These are phyloP conservation scores for Eucera pruinosa DNA, from an alignment of 2,888 invertebrate species.

Conservation along the genomic window DNA sequence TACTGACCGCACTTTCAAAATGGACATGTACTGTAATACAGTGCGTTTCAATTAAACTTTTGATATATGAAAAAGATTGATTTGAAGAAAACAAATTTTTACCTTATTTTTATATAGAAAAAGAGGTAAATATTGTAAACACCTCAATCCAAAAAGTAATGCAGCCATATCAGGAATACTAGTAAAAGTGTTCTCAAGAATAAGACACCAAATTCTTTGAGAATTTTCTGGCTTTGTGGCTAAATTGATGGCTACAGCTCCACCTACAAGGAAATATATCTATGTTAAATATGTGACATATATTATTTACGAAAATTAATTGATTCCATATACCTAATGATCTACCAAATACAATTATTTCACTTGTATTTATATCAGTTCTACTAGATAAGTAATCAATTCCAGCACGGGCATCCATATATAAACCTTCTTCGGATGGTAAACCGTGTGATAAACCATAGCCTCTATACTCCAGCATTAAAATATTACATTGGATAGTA, in stretches of 20 bases:
- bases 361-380: conserved; percentile 92
- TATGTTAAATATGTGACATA: neutral
- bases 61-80: conserved; percentile 7
- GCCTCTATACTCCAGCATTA: conserved; percentile 97
- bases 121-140: conserved; percentile 91
- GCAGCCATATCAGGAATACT: conserved; percentile 97
- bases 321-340: conserved; percentile 88
- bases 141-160: conserved; percentile 90
- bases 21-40: conserved; percentile 89
- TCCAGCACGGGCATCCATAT: conserved; percentile 94
- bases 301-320: neutral
- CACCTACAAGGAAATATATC: conserved; percentile 86
- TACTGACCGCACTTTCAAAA: conserved; percentile 90
- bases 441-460: conserved; percentile 96
- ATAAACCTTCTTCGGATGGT: conserved; percentile 94
- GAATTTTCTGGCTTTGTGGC: conserved; percentile 91
- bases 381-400: conserved; percentile 93
- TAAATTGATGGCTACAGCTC: conserved; percentile 95
- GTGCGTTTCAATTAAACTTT: neutral
- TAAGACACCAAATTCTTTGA: conserved; percentile 92
- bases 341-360: conserved; percentile 95
- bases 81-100: conserved; percentile 2
- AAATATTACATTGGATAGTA: conserved; percentile 92
- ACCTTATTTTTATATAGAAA: conserved; percentile 97
- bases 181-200: conserved; percentile 98